Percentiles rank a stretch among this genome's conserved stretches.
These are phyloP conservation scores for Alethe diademata DNA, from an alignment of 2,113 vertebrate genomes.

Conservation along the genomic window DNA sequence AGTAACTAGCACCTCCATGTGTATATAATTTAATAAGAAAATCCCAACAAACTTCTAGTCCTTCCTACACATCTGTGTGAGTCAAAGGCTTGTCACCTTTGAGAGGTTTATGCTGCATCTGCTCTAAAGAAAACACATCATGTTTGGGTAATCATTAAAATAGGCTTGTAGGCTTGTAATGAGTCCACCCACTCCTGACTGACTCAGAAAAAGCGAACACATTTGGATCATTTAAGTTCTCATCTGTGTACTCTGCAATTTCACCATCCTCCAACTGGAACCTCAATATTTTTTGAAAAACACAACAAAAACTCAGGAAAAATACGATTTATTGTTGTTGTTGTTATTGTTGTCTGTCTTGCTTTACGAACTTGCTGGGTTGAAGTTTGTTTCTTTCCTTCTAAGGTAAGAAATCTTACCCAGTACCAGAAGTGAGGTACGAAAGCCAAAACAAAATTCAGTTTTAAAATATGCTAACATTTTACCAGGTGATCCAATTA, in stretches of 20 bases:
- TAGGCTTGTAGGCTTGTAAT: background rate
- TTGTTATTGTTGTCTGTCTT: background rate
- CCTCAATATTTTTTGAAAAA: background rate
- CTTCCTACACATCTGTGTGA: constrained; percentile 14
- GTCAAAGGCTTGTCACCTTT: constrained; percentile 40
- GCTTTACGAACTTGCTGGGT: background rate
- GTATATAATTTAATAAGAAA: background rate
- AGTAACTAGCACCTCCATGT: background rate
- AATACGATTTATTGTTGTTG: background rate
- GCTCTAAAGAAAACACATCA: constrained; percentile 26
- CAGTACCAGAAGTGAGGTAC: background rate
- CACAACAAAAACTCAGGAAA: background rate
- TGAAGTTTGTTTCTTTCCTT: background rate
- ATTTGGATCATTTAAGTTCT: background rate
- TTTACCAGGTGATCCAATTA: background rate
- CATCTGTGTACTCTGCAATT: background rate
- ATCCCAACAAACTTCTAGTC: background rate
- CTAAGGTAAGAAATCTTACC: background rate
- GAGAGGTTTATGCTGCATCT: constrained; percentile 11
- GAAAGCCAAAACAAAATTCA: background rate
- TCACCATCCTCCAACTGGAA: background rate
- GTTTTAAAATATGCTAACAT: background rate
- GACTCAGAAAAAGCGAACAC: constrained; percentile 34
- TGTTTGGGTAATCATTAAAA: constrained; percentile 49
- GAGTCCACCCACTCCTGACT: background rate